phyloP scores from a whole-genome alignment of 2,113 vertebrate species.

The Psilopsiagon aymara region DNA sequence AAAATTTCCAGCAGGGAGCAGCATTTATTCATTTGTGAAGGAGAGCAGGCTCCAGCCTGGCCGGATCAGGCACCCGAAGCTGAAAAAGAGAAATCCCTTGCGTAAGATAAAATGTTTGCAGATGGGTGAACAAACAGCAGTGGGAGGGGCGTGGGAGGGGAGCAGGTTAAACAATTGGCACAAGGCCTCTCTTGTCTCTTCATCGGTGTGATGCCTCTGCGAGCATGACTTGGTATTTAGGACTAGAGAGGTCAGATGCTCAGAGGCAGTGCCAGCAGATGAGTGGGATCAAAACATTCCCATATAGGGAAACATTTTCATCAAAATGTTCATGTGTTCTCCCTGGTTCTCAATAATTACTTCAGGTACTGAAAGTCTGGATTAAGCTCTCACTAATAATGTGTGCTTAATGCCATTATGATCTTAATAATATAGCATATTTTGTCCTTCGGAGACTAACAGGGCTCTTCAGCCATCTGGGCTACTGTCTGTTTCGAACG shows the following conservation, averaged over 20 bases:
- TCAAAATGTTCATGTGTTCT: neutral
- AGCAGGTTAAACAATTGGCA: neutral
- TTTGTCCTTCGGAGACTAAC: neutral
- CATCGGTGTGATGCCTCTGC: neutral
- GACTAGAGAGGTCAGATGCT: neutral
- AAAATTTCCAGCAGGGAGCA: slow-evolving; percentile 64
- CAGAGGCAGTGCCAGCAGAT: neutral
- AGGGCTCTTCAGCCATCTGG: neutral
- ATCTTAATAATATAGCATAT: neutral
- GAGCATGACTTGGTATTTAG: neutral
- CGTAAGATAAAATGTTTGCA: neutral
- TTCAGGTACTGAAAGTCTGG: neutral
- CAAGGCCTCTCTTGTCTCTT: neutral
- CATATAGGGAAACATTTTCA: neutral
- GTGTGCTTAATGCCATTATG: neutral
- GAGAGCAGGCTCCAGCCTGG: neutral
- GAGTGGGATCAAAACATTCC: neutral
- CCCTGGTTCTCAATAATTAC: neutral
- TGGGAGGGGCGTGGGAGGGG: neutral
- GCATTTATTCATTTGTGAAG: slow-evolving; percentile 52
- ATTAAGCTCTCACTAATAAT: neutral
- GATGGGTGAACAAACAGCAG: neutral
- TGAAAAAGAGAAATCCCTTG: neutral
- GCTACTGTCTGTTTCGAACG: neutral
- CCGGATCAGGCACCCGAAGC: neutral